Base-by-base conservation (phyloP, 2,113 vertebrate genomes). In the Gymnarchus niloticus region DNA sequence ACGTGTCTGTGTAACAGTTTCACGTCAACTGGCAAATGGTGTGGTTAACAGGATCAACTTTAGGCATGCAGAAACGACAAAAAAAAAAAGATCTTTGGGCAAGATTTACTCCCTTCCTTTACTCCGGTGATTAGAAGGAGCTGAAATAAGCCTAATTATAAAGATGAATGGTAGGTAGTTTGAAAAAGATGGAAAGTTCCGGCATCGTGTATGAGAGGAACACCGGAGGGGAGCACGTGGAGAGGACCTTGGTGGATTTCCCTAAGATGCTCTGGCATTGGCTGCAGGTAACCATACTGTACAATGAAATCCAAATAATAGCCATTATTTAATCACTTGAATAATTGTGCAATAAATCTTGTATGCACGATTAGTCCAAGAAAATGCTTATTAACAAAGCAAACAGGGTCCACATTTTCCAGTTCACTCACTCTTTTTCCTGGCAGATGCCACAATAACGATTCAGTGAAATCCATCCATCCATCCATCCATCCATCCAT, bases 81-180 rank as follows among this genome's bases (percentile, higher is more conserved):
- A 9, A 25, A 78, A 85, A 56, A 44, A 19, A 78, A 52, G 14
- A 54, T 49, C 21, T 33, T 8, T 21, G 57, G 65, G 10, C 25
- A 25, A 33, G 49, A 56, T 28, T 48, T 37, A 48, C 46, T 37
- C 33, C 48, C 61, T 52, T 6, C 46, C 28, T n/a, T 33, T 54
- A 33, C 57, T 84, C 56, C 57, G 65, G 3, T 61, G 57, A 28
- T 21, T 61, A 84, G 65, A 46, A 49, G 28, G 59, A 37, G 28
- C 44, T 44, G 41, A 73, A 84, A 84, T 76, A 41, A 73, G 44
- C n/a, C n/a, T 3, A 76, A 23, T 51, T 84, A 65, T 49, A 8
- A 84, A 65, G 61, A 73, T 52, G 19, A 49, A 84, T 84, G 59
- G 48, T 37, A 25, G 14, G 49, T 73, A 59, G 56, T 65, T 76